Percentiles rank a stretch among this genome's conserved stretches.
These are phyloP conservation scores for Galagoides demidoff DNA, from an alignment of 2,797 vertebrate genomes.

Conservation along the genomic window DNA sequence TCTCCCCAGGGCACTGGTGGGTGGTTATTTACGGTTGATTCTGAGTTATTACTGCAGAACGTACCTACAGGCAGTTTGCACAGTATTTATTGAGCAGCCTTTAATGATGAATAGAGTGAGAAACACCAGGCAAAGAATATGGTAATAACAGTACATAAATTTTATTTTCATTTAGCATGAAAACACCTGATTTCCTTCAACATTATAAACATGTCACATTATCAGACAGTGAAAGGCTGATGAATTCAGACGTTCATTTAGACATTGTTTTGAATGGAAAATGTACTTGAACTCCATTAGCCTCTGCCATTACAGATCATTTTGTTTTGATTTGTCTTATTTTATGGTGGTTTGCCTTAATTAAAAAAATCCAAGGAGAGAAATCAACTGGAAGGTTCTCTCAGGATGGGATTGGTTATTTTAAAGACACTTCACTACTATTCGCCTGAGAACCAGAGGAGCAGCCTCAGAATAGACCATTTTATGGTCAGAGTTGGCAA, in stretches of 20 bases:
- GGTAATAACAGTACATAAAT: constrained; percentile 88
- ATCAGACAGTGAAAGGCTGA: constrained; percentile 84
- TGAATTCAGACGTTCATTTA: constrained; percentile 82
- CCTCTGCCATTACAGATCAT: not conserved
- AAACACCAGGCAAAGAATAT: constrained; percentile 83
- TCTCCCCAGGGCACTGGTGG: not conserved
- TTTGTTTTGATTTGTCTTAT: constrained; percentile 61
- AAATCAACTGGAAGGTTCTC: constrained; percentile 61
- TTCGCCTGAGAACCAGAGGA: constrained; percentile 57
- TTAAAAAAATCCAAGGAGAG: constrained; percentile 22
- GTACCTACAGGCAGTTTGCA: constrained; percentile 70
- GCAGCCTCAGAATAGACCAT: constrained; percentile 55
- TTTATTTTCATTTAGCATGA: constrained; percentile 84
- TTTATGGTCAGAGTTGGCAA: constrained; percentile 63
- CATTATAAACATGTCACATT: constrained; percentile 85
- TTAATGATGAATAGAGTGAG: constrained; percentile 86
- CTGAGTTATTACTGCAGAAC: constrained; percentile 73
- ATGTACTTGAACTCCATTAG: constrained; percentile 47
- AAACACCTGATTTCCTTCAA: constrained; percentile 88
- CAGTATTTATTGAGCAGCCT: constrained; percentile 75
- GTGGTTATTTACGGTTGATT: constrained; percentile 77
- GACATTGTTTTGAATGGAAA: constrained; percentile 64
- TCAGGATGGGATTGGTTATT: constrained; percentile 56
- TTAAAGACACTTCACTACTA: constrained; percentile 55
- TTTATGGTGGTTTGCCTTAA: constrained; percentile 47